Base-by-base conservation (phyloP, 2,888 invertebrate genomes). In the Phlogophora meticulosa region DNA sequence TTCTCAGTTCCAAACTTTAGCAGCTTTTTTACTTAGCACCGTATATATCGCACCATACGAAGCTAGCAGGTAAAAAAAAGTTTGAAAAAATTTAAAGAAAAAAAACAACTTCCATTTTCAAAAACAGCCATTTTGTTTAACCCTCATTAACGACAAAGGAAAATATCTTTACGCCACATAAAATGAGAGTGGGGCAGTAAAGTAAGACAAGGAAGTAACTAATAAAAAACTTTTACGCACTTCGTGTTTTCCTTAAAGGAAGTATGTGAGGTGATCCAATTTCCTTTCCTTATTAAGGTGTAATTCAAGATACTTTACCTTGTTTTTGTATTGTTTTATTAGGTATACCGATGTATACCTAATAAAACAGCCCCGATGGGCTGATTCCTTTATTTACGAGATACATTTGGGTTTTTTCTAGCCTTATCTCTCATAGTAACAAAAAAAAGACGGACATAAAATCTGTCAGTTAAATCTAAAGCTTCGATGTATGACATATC, bases 221-320 rank as follows among this genome's bases (percentile, higher is more conserved):
- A 49, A 60, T 51, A 51, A 45, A 65, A 34, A 59, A 36, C 36
- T 58, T 48, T 65, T 56, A 65, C 56, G 40, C 13, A 55, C 34
- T 9, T 20, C 28, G 22, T 24, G 9, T 74, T 66, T 53, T 48
- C 57, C 57, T 57, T 22, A 2, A 9, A 4, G 57, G 10, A 74
- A 43, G 10, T n/a, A 20, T 45, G 34, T 24, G 11, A 53, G 32
- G n/a, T 22, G 22, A 40, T 76, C 60, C 34, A 60, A 76, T 72
- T 69, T 59, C 24, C 40, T 59, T 22, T 0, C 2, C 38, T 51
- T 69, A 53, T 51, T 45, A 51, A 45, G n/a, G 52, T 46, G 43
- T 55, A n/a, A n/a, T n/a, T n/a, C n/a, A n/a, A n/a, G n/a, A n/a
- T n/a, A n/a, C n/a, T n/a, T n/a, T n/a, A n/a, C n/a, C n/a, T n/a